Evolutionary conservation across 1,140 invertebrate species (phyloP).

Genomic region (Drosophila pallidifrons): DNA sequence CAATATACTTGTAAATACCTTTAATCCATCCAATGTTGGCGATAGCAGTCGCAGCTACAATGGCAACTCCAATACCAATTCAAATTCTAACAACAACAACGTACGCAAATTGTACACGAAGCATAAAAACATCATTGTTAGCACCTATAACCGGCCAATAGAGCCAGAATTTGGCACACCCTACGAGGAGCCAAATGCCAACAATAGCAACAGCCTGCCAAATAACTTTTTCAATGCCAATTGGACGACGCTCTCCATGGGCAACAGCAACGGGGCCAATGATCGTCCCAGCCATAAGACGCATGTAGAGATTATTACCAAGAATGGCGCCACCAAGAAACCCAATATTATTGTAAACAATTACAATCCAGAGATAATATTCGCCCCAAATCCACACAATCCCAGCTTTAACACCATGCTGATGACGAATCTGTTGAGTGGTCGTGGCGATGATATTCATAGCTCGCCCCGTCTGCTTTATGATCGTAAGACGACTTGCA

Average conservation of each 20-base stretch:
- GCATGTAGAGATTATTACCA: constrained; percentile 87
- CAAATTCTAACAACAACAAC: constrained; percentile 57
- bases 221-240: constrained; percentile 84
- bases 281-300: constrained; percentile 87
- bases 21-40: constrained; percentile 81
- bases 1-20: constrained; percentile 84
- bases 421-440: constrained; percentile 89
- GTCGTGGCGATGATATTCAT: constrained; percentile 83
- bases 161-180: constrained; percentile 74
- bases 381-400: constrained; percentile 84
- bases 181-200: constrained; percentile 69
- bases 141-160: constrained; percentile 78
- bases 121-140: constrained; percentile 84
- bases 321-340: constrained; percentile 86
- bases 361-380: constrained; percentile 84
- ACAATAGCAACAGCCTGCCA: constrained; percentile 72
- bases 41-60: constrained; percentile 73
- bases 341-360: constrained; percentile 85
- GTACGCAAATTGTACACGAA: constrained; percentile 80
- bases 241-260: constrained; percentile 84
- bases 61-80: constrained; percentile 61
- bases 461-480: constrained; percentile 84
- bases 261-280: constrained; percentile 47
- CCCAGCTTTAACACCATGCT: constrained; percentile 86
- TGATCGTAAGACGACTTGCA: constrained; percentile 91